Conservation (phyloP, 1,140 invertebrate genomes). For the Theocolax elegans region DNA sequence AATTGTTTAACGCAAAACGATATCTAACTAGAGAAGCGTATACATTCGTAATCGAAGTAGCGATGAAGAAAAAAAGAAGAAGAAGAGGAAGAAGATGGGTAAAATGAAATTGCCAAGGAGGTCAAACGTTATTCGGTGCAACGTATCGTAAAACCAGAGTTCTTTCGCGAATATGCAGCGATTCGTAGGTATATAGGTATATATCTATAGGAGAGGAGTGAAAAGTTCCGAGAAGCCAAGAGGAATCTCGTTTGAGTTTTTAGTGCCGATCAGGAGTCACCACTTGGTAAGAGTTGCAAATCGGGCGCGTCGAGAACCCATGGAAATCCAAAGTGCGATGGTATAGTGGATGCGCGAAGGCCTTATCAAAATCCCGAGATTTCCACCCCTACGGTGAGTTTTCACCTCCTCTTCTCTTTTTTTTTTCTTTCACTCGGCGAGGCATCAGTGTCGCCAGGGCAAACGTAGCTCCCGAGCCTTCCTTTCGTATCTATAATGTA, state of each 20-base stretch:
- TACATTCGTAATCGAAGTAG: no score
- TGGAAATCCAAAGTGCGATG: constrained; percentile 14
- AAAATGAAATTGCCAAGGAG: neutral
- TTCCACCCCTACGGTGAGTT: constrained; percentile 9
- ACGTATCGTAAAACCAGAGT: constrained; percentile 21
- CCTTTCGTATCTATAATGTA: constrained; percentile 25
- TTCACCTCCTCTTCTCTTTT: neutral
- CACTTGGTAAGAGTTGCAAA: constrained; percentile 36
- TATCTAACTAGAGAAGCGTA: no score
- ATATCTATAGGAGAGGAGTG: neutral
- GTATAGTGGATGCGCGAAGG: neutral
- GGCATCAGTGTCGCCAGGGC: neutral
- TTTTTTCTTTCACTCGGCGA: neutral
- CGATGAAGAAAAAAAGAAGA: neutral
- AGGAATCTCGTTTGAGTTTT: constrained; percentile 41
- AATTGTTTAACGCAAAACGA: no score
- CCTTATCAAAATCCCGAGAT: constrained; percentile 40
- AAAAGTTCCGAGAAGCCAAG: neutral
- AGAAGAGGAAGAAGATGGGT: neutral
- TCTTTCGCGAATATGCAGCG: neutral
- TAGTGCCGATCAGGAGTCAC: constrained; percentile 30
- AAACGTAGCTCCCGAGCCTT: neutral
- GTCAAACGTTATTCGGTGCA: neutral
- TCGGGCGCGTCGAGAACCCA: neutral
- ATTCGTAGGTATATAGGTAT: neutral